phyloP scores from a whole-genome alignment of 2,113 vertebrate genomes.

The Merops nubicus region DNA sequence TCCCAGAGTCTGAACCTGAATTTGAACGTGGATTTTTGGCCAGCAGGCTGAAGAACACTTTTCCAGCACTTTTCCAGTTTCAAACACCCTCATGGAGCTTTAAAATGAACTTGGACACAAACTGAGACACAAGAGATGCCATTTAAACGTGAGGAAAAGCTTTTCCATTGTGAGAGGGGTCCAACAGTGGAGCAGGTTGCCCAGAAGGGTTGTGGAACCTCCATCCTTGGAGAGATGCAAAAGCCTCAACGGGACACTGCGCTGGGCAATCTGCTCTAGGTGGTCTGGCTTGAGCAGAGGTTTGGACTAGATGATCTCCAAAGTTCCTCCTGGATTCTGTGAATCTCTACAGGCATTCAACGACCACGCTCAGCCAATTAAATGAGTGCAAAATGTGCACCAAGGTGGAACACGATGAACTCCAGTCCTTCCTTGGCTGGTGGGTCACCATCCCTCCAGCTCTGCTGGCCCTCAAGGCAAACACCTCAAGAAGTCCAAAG shows the following conservation, averaged over 20 bases:
- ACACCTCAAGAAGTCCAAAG: rapidly evolving
- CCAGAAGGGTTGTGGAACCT: not conserved
- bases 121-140: not conserved
- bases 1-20: not conserved
- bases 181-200: not conserved
- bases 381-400: not conserved
- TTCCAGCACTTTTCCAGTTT: no score
- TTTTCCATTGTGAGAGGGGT: not conserved
- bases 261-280: not conserved
- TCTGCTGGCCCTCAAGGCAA: not conserved
- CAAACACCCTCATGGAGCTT: not conserved
- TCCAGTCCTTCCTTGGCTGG: not conserved
- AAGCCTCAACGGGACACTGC: rapidly evolving
- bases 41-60: no score
- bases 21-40: not conserved
- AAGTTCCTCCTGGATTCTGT: not conserved
- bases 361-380: not conserved
- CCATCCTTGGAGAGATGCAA: not conserved
- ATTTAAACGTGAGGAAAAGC: not conserved
- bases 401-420: rapidly evolving
- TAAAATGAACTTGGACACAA: not conserved
- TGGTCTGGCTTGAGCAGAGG: not conserved
- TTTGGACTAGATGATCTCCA: not conserved
- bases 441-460: not conserved
- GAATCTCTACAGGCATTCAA: not conserved